These are phyloP conservation scores for Ctenosaura bakeri DNA, from an alignment of 2,797 vertebrate species.

Conservation along the genomic window DNA sequence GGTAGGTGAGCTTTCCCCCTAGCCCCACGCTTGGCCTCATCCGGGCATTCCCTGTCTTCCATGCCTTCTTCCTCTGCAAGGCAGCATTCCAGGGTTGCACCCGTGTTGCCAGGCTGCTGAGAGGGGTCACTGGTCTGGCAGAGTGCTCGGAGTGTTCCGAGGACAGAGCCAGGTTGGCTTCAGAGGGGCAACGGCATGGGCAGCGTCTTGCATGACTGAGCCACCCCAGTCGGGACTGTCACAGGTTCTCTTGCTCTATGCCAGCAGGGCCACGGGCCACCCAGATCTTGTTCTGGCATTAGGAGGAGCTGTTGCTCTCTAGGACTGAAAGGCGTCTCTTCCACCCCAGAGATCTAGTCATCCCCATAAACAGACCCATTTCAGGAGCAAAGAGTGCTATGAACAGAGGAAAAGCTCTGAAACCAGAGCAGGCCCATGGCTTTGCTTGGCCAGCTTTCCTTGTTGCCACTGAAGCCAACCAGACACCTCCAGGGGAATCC, in stretches of 20 bases:
- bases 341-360: not conserved
- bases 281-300: not conserved
- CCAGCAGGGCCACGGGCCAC: not conserved
- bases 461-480: not conserved
- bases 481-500: not conserved
- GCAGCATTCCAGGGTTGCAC: not conserved
- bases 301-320: not conserved
- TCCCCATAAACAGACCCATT: no score
- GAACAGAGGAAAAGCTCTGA: not conserved
- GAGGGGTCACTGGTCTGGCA: not conserved
- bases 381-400: no score
- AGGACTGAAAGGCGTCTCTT: not conserved
- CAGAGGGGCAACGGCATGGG: not conserved
- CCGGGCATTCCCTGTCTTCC: not conserved
- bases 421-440: not conserved
- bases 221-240: no score
- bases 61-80: not conserved
- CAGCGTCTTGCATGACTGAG: no score
- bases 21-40: not conserved
- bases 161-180: not conserved
- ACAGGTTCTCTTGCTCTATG: not conserved
- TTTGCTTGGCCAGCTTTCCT: not conserved
- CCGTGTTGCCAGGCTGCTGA: not conserved
- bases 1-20: not conserved
- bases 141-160: not conserved